A percentile compares a stretch with the other conserved stretches of the same genome.
Conservation (phyloP, 2,888 invertebrate genomes). For the Blastobasis adustella region DNA sequence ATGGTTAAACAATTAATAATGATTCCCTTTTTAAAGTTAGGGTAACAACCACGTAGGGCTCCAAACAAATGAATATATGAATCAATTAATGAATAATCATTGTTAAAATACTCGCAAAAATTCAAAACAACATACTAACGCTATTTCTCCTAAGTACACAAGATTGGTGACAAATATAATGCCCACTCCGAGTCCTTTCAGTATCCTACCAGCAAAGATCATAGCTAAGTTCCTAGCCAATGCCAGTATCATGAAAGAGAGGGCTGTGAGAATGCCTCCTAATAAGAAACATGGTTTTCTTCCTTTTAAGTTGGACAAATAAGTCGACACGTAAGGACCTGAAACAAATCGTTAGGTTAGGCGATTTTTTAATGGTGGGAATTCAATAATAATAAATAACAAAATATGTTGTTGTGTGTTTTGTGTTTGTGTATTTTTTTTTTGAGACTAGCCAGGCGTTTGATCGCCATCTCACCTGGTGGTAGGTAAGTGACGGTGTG, state of each 20-base stretch:
- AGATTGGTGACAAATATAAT: slow-evolving; percentile 24
- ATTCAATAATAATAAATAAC: not conserved
- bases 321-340: slow-evolving; percentile 32
- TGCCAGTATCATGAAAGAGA: slow-evolving; percentile 24
- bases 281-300: slow-evolving; percentile 30
- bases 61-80: too few species aligned
- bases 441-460: not conserved
- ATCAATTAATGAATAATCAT: too few species aligned
- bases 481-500: not conserved
- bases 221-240: slow-evolving; percentile 23
- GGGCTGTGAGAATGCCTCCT: slow-evolving; percentile 17
- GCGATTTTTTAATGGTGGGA: not conserved
- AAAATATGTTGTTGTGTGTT: not conserved
- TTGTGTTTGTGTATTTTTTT: too few species aligned
- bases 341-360: slow-evolving; percentile 11
- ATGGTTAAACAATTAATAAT: too few species aligned
- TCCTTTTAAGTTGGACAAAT: slow-evolving; percentile 30
- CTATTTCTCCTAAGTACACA: slow-evolving; percentile 40
- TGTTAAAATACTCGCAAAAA: not conserved
- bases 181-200: slow-evolving; percentile 25
- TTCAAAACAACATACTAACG: slow-evolving; percentile 24
- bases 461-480: too few species aligned
- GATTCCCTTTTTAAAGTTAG: not conserved
- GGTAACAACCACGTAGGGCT: not conserved
- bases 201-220: slow-evolving; percentile 26